A percentile compares a stretch with the other conserved stretches of the same genome.
phyloP scores from a whole-genome alignment of 2,113 vertebrate genomes.

The Hydropotes inermis region DNA sequence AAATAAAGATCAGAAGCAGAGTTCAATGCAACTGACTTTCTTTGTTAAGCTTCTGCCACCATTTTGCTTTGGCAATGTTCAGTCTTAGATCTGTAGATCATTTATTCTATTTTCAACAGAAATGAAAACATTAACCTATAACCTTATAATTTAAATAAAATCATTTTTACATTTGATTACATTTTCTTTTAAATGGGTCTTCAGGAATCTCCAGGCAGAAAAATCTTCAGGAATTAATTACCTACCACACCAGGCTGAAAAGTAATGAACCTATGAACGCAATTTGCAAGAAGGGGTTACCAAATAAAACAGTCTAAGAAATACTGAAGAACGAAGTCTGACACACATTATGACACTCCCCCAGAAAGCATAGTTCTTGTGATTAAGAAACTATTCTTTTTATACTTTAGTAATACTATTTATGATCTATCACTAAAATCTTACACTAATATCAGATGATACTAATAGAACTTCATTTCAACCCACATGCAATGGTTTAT shows the following conservation, averaged over 20 bases:
- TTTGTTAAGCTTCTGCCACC: not conserved
- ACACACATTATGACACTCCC: not conserved
- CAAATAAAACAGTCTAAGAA: not conserved
- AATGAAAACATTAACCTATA: not conserved
- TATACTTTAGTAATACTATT: not conserved
- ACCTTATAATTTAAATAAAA: not conserved
- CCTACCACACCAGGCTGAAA: not conserved
- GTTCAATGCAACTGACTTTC: not conserved
- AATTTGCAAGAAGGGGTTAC: not conserved
- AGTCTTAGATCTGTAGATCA: not conserved
- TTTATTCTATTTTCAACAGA: not conserved
- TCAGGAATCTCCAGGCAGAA: not conserved
- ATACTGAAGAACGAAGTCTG: not conserved
- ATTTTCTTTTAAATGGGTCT: not conserved
- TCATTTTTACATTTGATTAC: not conserved
- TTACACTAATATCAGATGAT: not conserved
- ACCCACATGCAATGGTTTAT: not conserved
- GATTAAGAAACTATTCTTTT: not conserved
- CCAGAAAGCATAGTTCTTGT: not conserved
- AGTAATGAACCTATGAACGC: not conserved
- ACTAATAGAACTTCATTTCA: not conserved
- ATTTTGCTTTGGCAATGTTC: not conserved
- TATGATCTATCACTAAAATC: not conserved
- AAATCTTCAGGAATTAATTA: slow-evolving; percentile 8
- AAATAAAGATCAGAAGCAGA: not conserved